Conservation (phyloP, 2,888 invertebrate genomes). For the Trachelus iudaicus region DNA sequence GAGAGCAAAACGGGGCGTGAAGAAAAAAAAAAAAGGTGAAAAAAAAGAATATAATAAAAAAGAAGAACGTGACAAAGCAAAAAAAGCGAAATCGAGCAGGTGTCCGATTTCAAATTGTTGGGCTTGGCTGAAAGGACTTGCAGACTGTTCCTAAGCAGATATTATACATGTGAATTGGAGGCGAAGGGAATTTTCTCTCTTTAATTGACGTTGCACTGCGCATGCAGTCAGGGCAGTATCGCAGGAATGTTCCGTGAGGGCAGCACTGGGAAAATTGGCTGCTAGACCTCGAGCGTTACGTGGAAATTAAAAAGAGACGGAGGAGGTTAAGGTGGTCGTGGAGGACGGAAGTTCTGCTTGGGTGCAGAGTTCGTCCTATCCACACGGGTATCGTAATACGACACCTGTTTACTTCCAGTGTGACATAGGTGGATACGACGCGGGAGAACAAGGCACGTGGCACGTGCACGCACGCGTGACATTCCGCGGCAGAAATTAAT, state of each 20-base stretch:
- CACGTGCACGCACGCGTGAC: background rate
- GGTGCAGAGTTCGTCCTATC: background rate
- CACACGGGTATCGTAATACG: background rate
- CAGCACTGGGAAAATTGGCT: background rate
- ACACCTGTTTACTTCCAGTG: background rate
- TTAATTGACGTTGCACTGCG: background rate
- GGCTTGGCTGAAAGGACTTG: too few relatives aligned
- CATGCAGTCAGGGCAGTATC: background rate
- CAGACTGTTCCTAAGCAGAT: too few relatives aligned
- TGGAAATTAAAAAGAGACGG: background rate
- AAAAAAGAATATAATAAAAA: background rate
- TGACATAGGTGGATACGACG: background rate
- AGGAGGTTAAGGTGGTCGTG: too few relatives aligned
- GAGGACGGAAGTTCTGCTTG: background rate
- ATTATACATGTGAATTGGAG: too few relatives aligned
- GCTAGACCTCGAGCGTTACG: background rate
- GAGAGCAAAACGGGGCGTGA: slow-evolving; percentile 7
- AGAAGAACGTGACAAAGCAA: too few relatives aligned
- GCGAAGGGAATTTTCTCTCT: background rate
- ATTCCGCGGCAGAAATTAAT: background rate
- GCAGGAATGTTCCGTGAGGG: background rate
- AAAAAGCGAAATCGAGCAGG: background rate
- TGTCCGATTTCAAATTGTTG: background rate
- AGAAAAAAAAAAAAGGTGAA: slow-evolving; percentile 8
- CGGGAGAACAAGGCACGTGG: background rate